Evolutionary conservation across 2,888 invertebrate genomes (phyloP).

Genomic region (Zygaena filipendulae): DNA sequence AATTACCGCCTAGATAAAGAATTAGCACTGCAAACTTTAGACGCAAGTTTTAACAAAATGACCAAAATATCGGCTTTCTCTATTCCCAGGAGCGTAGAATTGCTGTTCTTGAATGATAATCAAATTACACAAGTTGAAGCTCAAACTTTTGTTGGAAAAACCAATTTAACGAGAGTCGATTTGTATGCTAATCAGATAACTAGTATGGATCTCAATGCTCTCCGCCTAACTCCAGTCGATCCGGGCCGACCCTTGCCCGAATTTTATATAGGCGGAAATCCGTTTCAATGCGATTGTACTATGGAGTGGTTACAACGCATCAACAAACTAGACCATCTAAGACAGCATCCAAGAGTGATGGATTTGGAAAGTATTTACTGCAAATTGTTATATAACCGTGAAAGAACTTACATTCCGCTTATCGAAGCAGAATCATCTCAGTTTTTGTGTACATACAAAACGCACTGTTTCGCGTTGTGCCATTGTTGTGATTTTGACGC

Average conservation of each 20-base stretch:
- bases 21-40: conserved; percentile 82
- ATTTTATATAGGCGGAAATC: conserved; percentile 94
- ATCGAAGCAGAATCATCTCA: conserved; percentile 89
- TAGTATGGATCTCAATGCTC: conserved; percentile 89
- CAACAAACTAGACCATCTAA: conserved; percentile 82
- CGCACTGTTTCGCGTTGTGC: conserved; percentile 93
- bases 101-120: conserved; percentile 91
- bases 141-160: conserved; percentile 89
- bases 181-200: conserved; percentile 93
- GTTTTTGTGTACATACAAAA: conserved; percentile 92
- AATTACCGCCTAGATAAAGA: conserved; percentile 77
- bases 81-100: conserved; percentile 86
- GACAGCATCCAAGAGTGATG: conserved; percentile 92
- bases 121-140: conserved; percentile 86
- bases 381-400: conserved; percentile 85
- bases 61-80: conserved; percentile 79
- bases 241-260: conserved; percentile 82
- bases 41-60: conserved; percentile 91
- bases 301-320: conserved; percentile 96
- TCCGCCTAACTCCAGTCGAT: conserved; percentile 83
- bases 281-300: conserved; percentile 93
- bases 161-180: conserved; percentile 90
- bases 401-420: conserved; percentile 85
- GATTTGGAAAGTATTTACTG: conserved; percentile 91
- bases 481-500: conserved; percentile 97